These are phyloP conservation scores for Oxyura jamaicensis DNA, from an alignment of 2,113 vertebrate species.

Conservation along the genomic window DNA sequence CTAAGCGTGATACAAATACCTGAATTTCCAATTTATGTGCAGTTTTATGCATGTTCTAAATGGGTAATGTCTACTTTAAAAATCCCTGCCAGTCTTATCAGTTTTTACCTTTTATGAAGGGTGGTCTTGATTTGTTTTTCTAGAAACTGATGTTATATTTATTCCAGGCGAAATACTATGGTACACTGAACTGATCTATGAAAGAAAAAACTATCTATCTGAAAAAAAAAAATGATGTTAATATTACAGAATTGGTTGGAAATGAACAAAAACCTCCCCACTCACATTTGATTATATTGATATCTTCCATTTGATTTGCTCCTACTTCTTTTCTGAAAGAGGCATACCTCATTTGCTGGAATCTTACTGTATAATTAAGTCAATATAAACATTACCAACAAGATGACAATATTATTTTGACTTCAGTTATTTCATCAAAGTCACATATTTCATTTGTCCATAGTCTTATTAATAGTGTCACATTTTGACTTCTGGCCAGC, in stretches of 20 bases:
- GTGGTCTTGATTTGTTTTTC: not conserved
- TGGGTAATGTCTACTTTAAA: not conserved
- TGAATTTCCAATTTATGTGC: not conserved
- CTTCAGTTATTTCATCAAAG: not conserved
- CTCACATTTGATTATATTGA: not conserved
- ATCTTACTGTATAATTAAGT: not conserved
- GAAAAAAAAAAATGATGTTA: not conserved
- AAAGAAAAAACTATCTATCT: not conserved
- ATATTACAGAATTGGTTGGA: not conserved
- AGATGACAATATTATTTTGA: not conserved
- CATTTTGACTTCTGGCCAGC: not conserved
- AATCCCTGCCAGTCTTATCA: not conserved
- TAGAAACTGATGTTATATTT: not conserved
- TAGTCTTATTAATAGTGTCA: not conserved
- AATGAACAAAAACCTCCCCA: not conserved
- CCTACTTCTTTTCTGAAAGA: not conserved
- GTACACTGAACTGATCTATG: not conserved
- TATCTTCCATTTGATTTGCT: not conserved
- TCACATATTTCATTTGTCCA: not conserved
- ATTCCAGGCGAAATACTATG: not conserved
- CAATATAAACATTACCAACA: not conserved
- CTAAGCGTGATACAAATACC: not conserved
- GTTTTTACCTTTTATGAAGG: not conserved
- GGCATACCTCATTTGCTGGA: not conserved
- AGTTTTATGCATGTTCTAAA: not conserved